Base-by-base conservation (phyloP, 2,113 vertebrate genomes). In the Sphaerodactylus townsendi region DNA sequence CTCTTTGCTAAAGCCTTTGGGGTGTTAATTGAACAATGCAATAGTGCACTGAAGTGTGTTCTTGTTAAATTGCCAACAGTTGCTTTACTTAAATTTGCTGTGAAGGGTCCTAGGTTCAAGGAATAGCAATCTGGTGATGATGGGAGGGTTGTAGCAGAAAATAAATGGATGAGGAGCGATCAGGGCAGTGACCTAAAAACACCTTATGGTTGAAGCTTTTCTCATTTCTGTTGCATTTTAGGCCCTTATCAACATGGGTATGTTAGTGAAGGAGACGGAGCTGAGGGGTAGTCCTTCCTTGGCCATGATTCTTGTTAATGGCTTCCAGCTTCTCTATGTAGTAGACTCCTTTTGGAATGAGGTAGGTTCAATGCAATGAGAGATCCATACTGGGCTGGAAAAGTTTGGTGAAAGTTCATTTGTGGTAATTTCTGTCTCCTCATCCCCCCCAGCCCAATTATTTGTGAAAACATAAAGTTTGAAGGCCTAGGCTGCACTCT, bases 291-390 rank as follows among this genome's bases (percentile, higher is more conserved):
- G 94, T n/a, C 96, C 97, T 2, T 98, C 98, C 1, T 92, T 97
- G 25, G 95, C 97, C 84, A 98, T 98, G 97, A 92, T 97, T 39
- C 94, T 98, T 85, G 97, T 98, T 66, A 98, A 97, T 53, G 83
- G 88, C 84, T 98, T 98, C 92, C 98, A 98, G 94, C 91, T 97
- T 62, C 95, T 98, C 33, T 98, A 98, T 1, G 97, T 98, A 76
- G 94, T 92, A 0, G 97, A 98, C 1, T 97, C 97, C 50, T 93
- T 98, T 64, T 98, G 98, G 98, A 94, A 98, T 0, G 98, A 98
- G 96, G 98, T 97, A 85, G 92, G 73, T 19, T 28, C 19, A 28
- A 21, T 5, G 3, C 1, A 1, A 4, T 14, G 75, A 28, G 23
- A 5, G 17, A 39, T 62, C 53, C 13, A 7, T 23, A 10, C 30